phyloP scores from a whole-genome alignment of 2,888 invertebrate species.

The Miltochrista miniata region DNA sequence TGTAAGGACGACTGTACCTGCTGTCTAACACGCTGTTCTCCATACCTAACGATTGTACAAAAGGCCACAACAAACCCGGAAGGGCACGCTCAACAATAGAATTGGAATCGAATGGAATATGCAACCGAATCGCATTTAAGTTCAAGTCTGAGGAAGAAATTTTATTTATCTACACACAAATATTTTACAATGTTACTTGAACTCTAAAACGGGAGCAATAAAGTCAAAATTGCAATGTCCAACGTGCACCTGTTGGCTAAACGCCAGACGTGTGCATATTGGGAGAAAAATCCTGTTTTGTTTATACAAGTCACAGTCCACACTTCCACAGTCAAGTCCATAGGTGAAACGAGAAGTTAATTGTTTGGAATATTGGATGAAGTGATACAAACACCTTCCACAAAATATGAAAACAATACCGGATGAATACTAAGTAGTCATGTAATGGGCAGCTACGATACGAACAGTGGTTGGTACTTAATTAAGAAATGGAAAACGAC shows the following conservation, averaged over 20 bases:
- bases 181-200: neutral
- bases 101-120: constrained; percentile 24
- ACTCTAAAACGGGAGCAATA: neutral
- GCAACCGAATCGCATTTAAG: constrained; percentile 36
- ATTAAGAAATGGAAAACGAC: constrained; percentile 1
- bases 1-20: too few species aligned
- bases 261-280: constrained; percentile 24
- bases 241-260: neutral
- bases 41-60: neutral
- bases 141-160: constrained; percentile 21
- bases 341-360: constrained; percentile 24
- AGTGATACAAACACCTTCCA: too few species aligned
- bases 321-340: constrained; percentile 7
- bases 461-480: neutral
- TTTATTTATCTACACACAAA: constrained; percentile 26
- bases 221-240: constrained; percentile 10
- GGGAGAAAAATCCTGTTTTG: constrained; percentile 26
- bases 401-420: too few species aligned
- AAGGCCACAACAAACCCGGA: neutral
- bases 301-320: constrained; percentile 19
- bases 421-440: too few species aligned
- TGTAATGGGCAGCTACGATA: neutral
- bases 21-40: neutral
- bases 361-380: too few species aligned
- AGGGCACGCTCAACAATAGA: constrained; percentile 10